phyloP scores from a whole-genome alignment of 2,113 vertebrate genomes.

The Urocitellus parryii region DNA sequence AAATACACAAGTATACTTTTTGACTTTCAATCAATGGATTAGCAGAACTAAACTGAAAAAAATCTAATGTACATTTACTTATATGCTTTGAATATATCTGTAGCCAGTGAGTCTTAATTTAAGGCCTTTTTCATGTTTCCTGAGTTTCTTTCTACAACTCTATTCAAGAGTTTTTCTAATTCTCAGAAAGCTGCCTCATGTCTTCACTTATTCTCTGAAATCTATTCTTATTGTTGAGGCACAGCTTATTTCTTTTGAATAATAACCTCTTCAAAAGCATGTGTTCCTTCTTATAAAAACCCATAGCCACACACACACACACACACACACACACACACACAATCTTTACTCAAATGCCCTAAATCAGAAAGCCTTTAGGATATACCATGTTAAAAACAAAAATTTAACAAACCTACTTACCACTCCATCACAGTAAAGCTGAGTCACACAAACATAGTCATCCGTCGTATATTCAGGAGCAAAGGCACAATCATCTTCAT shows the following conservation, averaged over 20 bases:
- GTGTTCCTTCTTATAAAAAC: not conserved
- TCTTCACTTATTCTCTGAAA: not conserved
- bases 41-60: not conserved
- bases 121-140: not conserved
- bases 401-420: slow-evolving; percentile 72
- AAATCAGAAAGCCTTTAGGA: not conserved
- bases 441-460: slow-evolving; percentile 43
- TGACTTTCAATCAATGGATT: not conserved
- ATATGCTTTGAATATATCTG: not conserved
- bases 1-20: slow-evolving; percentile 21
- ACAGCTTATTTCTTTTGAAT: not conserved
- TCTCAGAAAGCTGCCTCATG: not conserved
- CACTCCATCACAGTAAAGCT: slow-evolving; percentile 75
- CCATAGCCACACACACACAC: not conserved
- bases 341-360: not conserved
- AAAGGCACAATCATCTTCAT: not conserved
- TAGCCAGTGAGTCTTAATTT: not conserved
- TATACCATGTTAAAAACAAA: not conserved
- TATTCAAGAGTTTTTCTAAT: not conserved
- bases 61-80: not conserved
- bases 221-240: not conserved
- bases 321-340: not conserved
- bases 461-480: not conserved
- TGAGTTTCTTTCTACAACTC: not conserved
- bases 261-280: not conserved